phyloP scores from a whole-genome alignment of 2,888 invertebrate genomes.

The Trypoxylon attenuatum region DNA sequence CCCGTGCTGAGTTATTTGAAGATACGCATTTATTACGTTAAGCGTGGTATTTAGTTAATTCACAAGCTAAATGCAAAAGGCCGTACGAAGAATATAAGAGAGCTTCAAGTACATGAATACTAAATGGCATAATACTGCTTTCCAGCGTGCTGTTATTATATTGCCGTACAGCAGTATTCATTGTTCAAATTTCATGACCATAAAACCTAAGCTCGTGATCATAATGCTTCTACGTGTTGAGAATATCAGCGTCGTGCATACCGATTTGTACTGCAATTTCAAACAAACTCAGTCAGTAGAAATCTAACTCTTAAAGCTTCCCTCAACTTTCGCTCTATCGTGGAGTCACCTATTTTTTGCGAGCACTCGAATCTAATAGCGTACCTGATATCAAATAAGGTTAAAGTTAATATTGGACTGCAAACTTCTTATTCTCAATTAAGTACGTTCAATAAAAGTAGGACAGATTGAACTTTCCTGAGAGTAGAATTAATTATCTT shows the following conservation, averaged over 20 bases:
- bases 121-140: constrained; percentile 35
- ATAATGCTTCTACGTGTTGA: constrained; percentile 36
- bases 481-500: too few relatives aligned
- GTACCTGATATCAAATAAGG: constrained; percentile 17
- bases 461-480: too few relatives aligned
- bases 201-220: constrained; percentile 33
- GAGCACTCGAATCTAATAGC: constrained; percentile 29
- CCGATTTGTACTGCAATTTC: constrained; percentile 44
- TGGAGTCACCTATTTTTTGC: constrained; percentile 12
- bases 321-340: background rate
- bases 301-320: constrained; percentile 43
- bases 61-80: background rate
- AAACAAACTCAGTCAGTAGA: constrained; percentile 31
- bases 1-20: too few relatives aligned
- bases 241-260: constrained; percentile 19
- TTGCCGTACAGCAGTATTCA: constrained; percentile 14
- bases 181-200: constrained; percentile 45
- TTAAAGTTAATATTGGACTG: too few relatives aligned
- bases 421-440: too few relatives aligned
- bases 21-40: too few relatives aligned
- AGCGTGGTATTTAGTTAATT: background rate
- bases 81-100: constrained; percentile 28
- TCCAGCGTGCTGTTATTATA: constrained; percentile 33
- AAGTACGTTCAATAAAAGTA: too few relatives aligned
- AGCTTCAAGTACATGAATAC: constrained; percentile 23